Base-by-base conservation (phyloP, 2,797 vertebrate genomes). In the Craterocephalus amniculus region DNA sequence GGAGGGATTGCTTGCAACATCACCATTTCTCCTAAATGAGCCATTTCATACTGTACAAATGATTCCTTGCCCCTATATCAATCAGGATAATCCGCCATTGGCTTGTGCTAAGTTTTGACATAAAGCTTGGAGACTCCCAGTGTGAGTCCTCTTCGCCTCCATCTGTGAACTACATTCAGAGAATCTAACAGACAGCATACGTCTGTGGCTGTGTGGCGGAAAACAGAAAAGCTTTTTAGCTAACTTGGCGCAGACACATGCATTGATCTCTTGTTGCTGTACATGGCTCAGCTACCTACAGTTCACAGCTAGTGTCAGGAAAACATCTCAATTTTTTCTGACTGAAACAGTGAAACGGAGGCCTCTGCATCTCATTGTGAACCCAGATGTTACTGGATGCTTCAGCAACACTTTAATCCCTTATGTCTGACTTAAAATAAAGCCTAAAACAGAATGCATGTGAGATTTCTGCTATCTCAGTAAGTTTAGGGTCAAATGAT, bases 51-150 rank as follows among this genome's bases (percentile, higher is more conserved):
- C 83, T 74, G 75, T 63, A 87, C 86, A 90, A 90, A 90, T 84
- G 79, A 87, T 87, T 88, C 76, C 79, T 76, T 63, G 67, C 58
- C 76, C 83, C 84, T 80, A 80, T 63, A 88, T 91, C 88, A 85
- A 88, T 94, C 91, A 93, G 6, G 35, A 38, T 90, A 91, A 92
- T 91, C 88, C 78, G 1, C 66, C 76, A 16, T 80, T 79, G 88
- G 86, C 86, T 75, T 78, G 64, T 26, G 72, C 73, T 79, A 74
- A 77, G 76, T 72, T 74, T n/a, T 69, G 77, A 80, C 83, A 59
- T 51, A 4, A 40, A 64, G 74, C 80, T 75, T 63, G 49, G 38
- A 63, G 83, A 60, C 67, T 70, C 89, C 1, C 86, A 85, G 90
- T 75, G 27, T 81, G 88, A 27, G 71, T 76, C 76, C 74, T 77